Percentiles rank a stretch among this genome's conserved stretches.
These are phyloP conservation scores for Artibeus lituratus DNA, from an alignment of 2,797 vertebrate species.

Conservation along the genomic window DNA sequence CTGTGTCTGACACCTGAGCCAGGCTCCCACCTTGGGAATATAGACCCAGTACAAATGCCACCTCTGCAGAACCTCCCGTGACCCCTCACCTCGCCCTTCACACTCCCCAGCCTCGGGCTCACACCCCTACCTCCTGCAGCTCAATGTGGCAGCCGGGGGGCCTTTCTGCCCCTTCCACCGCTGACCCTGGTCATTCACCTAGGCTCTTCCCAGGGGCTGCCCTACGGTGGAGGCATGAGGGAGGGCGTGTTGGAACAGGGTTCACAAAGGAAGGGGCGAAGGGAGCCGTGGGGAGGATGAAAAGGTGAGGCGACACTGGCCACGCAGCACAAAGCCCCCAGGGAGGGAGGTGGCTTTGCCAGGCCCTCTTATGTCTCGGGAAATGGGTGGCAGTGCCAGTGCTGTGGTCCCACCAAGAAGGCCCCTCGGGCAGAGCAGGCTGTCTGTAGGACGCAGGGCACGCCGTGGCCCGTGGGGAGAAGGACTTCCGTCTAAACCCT, in stretches of 20 bases:
- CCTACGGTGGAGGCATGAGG: accelerated
- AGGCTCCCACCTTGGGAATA: neutral
- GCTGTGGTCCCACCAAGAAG: neutral
- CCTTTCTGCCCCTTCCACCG: too few species aligned
- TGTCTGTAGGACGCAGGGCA: neutral
- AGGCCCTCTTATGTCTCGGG: neutral
- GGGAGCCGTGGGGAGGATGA: neutral
- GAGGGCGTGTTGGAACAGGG: neutral
- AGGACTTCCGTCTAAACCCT: neutral
- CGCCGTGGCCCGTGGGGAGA: accelerated
- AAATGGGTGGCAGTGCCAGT: neutral
- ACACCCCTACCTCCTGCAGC: neutral
- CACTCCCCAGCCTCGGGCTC: neutral
- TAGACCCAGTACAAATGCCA: neutral
- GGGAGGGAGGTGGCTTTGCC: neutral
- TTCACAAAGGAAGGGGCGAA: neutral
- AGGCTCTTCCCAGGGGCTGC: neutral
- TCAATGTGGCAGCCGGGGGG: accelerated
- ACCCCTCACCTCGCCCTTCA: too few species aligned
- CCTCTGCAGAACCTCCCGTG: neutral
- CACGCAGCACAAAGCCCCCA: neutral
- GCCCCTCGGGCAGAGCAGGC: neutral
- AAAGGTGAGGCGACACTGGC: neutral
- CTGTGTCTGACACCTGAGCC: neutral
- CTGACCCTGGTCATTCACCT: too few species aligned